Evolutionary conservation across 2,888 invertebrate genomes (phyloP), one percentile per base, ranked within the genome.

Genomic region (Achlya flavicornis): DNA sequence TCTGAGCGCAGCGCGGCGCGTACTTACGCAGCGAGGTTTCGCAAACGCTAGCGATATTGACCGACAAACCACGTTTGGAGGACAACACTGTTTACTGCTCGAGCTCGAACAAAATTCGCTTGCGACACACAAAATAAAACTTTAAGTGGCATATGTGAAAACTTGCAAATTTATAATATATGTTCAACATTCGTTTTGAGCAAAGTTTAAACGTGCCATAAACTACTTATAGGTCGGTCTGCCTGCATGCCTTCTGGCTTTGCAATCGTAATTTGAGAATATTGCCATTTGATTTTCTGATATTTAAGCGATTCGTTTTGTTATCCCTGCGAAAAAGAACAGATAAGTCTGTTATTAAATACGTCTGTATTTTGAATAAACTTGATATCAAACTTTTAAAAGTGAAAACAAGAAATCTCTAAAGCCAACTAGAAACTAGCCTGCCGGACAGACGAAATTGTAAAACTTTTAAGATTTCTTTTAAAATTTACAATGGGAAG

Each of bases 51-150:
- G 69, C 77, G 86, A 81, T 88, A 88, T 87, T 90, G 90, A 90
- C 90, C 89, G 88, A 88, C 84, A 87, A 87, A 85, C 78, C 75
- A 75, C 75, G 78, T 80, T 88, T 86, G 76, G 84, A 89, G 89
- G 87, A 85, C 88, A 83, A 58, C 68, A 72, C 69, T 86, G 85
- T 86, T 86, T 85, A 84, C 82, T 67, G 72, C 73, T 70, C 69
- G 67, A 77, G 70, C 60, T 63, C 63, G 66, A 76, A 74, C 68
- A 70, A 79, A 81, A 76, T 80, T 80, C 68, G 75, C 77, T 83
- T 80, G 80, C 79, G 67, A 80, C 79, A 75, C 69, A 77, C 72
- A 63, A 69, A 26, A 65, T 69, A 65, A 67, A 63, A 68, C 61
- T 68, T 58, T 61, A 66, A 35, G 61, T 66, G 57, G 64, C 63